These are phyloP conservation scores for Folsomia candida DNA, from an alignment of 2,888 invertebrate species.

Conservation along the genomic window DNA sequence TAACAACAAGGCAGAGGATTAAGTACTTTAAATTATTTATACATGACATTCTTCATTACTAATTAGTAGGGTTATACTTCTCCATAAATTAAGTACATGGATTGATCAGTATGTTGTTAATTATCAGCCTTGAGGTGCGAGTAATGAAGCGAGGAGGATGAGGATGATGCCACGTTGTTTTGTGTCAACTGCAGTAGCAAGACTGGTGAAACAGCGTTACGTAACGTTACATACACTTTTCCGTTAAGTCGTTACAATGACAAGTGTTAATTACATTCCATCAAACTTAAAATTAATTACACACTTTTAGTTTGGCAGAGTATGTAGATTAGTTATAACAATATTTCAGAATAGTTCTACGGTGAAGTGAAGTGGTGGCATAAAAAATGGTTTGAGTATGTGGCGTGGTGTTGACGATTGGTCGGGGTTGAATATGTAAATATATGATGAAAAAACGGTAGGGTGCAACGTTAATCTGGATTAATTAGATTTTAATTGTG, in stretches of 20 bases:
- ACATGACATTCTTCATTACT: not conserved
- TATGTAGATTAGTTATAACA: not conserved
- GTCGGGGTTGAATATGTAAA: not conserved
- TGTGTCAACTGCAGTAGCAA: not conserved
- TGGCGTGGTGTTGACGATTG: too few relatives aligned
- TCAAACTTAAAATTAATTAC: slow-evolving; percentile 1
- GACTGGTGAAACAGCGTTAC: not conserved
- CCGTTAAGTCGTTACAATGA: not conserved
- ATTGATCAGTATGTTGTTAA: not conserved
- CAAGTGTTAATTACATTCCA: slow-evolving; percentile 2
- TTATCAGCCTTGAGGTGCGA: not conserved
- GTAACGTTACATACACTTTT: too few relatives aligned
- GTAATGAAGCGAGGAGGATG: not conserved
- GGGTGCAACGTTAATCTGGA: not conserved
- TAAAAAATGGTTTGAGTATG: too few relatives aligned
- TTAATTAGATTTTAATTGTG: slow-evolving; percentile 5
- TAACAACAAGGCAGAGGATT: not conserved
- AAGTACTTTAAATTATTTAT: not conserved
- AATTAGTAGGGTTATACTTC: not conserved
- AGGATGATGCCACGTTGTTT: not conserved
- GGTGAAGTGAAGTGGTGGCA: too few relatives aligned
- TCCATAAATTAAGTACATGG: not conserved
- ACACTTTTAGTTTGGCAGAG: not conserved
- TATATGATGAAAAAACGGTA: not conserved
- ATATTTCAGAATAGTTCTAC: not conserved